Base-by-base conservation (phyloP, 2,888 invertebrate genomes). In the Thysanoteuthis rhombus region DNA sequence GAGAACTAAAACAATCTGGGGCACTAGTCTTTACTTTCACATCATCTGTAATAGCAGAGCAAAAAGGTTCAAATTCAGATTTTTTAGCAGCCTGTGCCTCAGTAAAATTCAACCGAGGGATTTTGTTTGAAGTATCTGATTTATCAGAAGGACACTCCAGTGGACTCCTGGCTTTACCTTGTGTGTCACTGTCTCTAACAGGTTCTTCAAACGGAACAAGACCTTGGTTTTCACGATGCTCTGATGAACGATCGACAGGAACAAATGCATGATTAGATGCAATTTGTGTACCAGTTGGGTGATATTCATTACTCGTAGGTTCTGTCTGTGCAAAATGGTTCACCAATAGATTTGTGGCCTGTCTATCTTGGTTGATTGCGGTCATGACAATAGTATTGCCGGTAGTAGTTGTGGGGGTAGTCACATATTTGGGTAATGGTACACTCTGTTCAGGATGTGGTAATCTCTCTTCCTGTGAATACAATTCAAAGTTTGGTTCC, bases 191-290 rank as follows among this genome's bases (percentile, higher is more conserved):
- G 8, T 92, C 92, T 40, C 92, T 39, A 92, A 92, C 92, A n/a
- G 92, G 92, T 45, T 92, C 92, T 92, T 92, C 92, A 92, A 92
- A 92, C 4, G 92, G 12, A 38, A 92, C 92, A n/a, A 75, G 75
- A 75, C 19, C 16, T 75, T 75, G n/a, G 10, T 36, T 75, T 8
- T 75, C 16, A 3, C 32, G 28, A 28, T 12, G 12, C 36, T 36
- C 36, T 36, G n/a, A 75, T 36, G n/a, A 25, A 75, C 6, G 75
- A 75, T 75, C 36, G 0, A 75, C n/a, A n/a, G n/a, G 75, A 75
- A 12, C 75, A 75, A 75, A 75, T 75, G 75, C 16, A 16, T n/a
- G 36, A 75, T 36, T 36, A 36, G 75, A 36, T n/a, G n/a, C 8
- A 19, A 75, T 36, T n/a, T 75, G 75, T 10, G 75, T 75, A 12